Evolutionary conservation across 2,797 vertebrate genomes (phyloP), one percentile per base, ranked within the genome.

Genomic region (Acanthiza pusilla): DNA sequence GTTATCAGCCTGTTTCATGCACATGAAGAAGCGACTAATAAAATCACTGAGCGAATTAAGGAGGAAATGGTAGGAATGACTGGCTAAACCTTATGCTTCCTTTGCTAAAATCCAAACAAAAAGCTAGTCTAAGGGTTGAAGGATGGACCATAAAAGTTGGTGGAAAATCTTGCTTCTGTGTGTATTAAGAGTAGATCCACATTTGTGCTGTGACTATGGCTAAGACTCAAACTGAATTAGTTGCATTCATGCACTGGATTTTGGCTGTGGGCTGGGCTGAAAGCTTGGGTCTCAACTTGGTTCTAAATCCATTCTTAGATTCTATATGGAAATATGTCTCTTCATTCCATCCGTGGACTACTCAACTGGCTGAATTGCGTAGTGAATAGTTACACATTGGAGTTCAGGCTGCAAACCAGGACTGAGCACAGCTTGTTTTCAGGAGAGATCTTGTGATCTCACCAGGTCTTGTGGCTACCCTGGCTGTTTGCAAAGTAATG

Each of bases 1-100:
- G 98, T 99, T 94, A 99, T 99, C 96, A 99, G 99, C 94, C 97
- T 99, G 65, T 99, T 99, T 93, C 98, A 98, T 55, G 99, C 99
- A 26, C 99, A 99, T 1, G 98, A 99, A 93, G 98, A 98, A 55
- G 99, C 99, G 1, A 99, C 99, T 2, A 82, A 98, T 68, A 99
- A 99, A 97, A 98, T 99, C 93, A 98, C 98, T 32, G 99, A 99
- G 58, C 98, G 99, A 72, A 99, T 99, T 94, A 99, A 99, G 96
- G 99, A 99, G 94, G 99, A 99, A 96, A 98, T 98, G 98, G 99
- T 99, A 96, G 83, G 97, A 92, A 79, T 16, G 30, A 27, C 32
- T 61, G 43, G 30, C 12, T 36, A 45, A 91, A 65, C 4, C 18
- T 82, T 30, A 32, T 12, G 2, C 11, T 85, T 88, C 15, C 9